Evolutionary conservation across 2,797 vertebrate species (phyloP).

Genomic region (Aulostomus chinensis): DNA sequence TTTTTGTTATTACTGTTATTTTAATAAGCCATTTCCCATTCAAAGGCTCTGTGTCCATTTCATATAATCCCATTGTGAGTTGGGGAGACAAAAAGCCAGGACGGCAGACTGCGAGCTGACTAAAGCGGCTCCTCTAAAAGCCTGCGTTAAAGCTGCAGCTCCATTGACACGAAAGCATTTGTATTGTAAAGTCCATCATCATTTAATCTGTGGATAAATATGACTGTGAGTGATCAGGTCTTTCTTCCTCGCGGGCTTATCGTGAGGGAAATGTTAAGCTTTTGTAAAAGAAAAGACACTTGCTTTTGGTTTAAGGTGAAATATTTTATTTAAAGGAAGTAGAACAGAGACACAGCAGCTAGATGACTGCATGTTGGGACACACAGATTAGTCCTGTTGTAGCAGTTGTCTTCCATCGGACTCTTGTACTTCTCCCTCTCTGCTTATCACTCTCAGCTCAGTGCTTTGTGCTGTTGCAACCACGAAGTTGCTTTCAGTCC

Average conservation of each 20-base stretch:
- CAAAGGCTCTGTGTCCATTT: conserved; percentile 45
- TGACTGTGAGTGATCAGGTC: conserved; percentile 63
- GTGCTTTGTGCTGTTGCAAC: conserved; percentile 27
- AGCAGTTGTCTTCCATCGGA: conserved; percentile 29
- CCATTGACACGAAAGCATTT: conserved; percentile 61
- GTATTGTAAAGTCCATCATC: conserved; percentile 66
- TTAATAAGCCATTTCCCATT: conserved; percentile 59
- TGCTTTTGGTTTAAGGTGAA: conserved; percentile 47
- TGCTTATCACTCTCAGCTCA: conserved; percentile 47
- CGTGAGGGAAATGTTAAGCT: conserved; percentile 39
- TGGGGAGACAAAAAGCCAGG: conserved; percentile 43
- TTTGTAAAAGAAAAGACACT: conserved; percentile 43
- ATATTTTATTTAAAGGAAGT: conserved; percentile 13
- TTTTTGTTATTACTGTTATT: conserved; percentile 59
- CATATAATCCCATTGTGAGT: conserved; percentile 51
- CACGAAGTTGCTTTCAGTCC: conserved; percentile 17
- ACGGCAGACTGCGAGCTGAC: conserved; percentile 56
- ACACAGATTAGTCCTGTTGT: conserved; percentile 46
- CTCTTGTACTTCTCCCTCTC: conserved; percentile 19
- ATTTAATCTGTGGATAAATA: conserved; percentile 75
- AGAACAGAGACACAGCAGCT: conserved; percentile 26
- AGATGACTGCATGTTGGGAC: conserved; percentile 45
- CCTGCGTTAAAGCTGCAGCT: conserved; percentile 57
- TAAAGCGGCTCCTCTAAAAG: conserved; percentile 59
- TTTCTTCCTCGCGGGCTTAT: conserved; percentile 63